Base-by-base conservation (phyloP, 2,113 vertebrate genomes). In the Gallinago undulata region DNA sequence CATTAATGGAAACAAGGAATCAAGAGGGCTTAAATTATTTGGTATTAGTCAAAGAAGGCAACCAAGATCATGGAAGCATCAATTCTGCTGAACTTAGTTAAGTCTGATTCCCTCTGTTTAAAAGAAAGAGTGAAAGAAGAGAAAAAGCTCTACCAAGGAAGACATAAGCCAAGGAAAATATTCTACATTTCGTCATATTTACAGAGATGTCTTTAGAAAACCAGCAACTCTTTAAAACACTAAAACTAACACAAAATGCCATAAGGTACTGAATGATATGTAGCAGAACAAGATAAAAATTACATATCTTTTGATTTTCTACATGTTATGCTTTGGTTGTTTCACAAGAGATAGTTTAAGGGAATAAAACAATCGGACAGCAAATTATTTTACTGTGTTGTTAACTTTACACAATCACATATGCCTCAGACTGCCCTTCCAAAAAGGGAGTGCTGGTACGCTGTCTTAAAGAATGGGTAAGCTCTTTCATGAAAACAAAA, bases 11-110 rank as follows among this genome's bases (percentile, higher is more conserved):
- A 97, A 92, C 79, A 79, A 98, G 68, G 78, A 97, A 98, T 93
- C 68, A 94, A 83, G 97, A 98, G 60, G 98, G 97, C 22, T 93
- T 98, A 96, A 98, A 97, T 92, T 98, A 98, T 84, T 95, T 98
- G 95, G 80, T 98, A 43, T 56, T 98, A 74, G 91, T 96, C 76
- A 97, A 96, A 96, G 95, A 95, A 70, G 50, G 41, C 50, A 94
- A 84, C 10, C 67, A 76, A 92, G 80, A 87, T 48, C 47, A 94
- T 75, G 73, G 28, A 80, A 82, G 35, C 91, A 66, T 81, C 92
- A 81, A 50, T 94, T 95, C 93, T 94, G 89, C 39, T 37, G 64
- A 95, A 78, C 48, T 89, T 60, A 24, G 41, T 85, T 92, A 93
- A 93, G 57, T 88, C 30, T 74, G 67, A 14, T 89, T 91, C 82